Evolutionary conservation across 2,888 invertebrate genomes (phyloP), one percentile per base, ranked within the genome.

Genomic region (Zelleria hepariella): DNA sequence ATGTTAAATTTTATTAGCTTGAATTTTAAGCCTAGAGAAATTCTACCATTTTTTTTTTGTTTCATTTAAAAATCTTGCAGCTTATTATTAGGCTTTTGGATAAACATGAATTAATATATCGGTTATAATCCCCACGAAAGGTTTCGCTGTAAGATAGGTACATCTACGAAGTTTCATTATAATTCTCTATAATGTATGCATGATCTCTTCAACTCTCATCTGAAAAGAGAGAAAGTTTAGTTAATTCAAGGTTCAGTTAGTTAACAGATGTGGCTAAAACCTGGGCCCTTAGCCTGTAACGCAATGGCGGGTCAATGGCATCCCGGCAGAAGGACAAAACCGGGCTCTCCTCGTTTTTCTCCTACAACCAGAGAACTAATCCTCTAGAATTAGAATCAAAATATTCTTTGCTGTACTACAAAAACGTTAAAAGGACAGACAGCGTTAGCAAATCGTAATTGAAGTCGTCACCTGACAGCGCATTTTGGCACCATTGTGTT

Each of bases 161-260:
- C 83, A 82, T 80, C 82, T 86, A 86, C 78, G 75, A 83, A 84
- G 77, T 83, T 88, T 83, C 80, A 80, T 82, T 85, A 78, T 82
- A 81, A 81, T 85, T 81, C 83, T 82, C 84, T 84, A 82, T 75
- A 74, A 71, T 67, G 74, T 67, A 73, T 71, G 64, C 15, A 78
- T 78, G 73, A 77, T 74, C 83, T 83, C 87, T 89, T 89, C 89
- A 89, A 89, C 89, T 89, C 69, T 89, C 89, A 83, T 89, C 89
- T 89, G 89, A 58, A 87, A 87, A 63, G 67, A 67, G 64, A 64
- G 59, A 60, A 47, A 23, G 4, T 24, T 1, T n/a, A 57, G 18
- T 53, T 53, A 53, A 10, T 49, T 49, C 21, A 6, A 6, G 48
- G n/a, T 49, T 49, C n/a, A 20, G 20, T 20, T 2, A 49, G 6